Evolutionary conservation across 30 jellyfish, hydroid and myxozoan species (phyloP), one percentile per base, ranked within the genome.

Genomic region (Mastigias papua): DNA sequence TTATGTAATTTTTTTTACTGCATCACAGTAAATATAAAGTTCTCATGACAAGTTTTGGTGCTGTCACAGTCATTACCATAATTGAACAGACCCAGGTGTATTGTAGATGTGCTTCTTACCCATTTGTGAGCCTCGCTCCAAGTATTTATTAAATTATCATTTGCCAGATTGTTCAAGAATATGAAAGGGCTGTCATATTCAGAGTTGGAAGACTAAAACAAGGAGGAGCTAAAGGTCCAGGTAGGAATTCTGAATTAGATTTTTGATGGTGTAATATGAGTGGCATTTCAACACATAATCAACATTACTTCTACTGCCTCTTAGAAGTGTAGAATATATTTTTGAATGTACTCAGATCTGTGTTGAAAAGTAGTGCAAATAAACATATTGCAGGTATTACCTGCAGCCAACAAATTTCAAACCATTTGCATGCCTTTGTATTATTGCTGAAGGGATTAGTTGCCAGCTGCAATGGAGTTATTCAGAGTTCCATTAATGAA

Each of bases 151-250:
- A n/a, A n/a, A 42, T 51, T 50, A 34, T 51, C 35, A 60, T 29
- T 21, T 57, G 22, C 35, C 33, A 92, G 98, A 92, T 92, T 82
- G 98, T 92, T 23, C 98, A 92, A 92, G 98, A 92, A 30, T 92
- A 92, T 48, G 98, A 92, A 67, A 76, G 98, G 73, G 98, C 98
- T 80, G 98, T 92, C 13, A 92, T 92, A 23, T 92, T 92, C 90
- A 68, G 98, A 37, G 98, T 92, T 64, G 98, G 98, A 29, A 65
- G 98, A 46, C 91, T 92, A 26, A 58, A 84, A 65, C 73, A 91
- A 1, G 98, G 98, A 4, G 97, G 93, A 21, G 98, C 98, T 34
- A 87, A 82, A 66, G 98, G 98, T 23, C 98, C 98, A 58, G 97
- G 97, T 89, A 37, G 19, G 75, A 6, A 2, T 22, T 57, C 32